Evolutionary conservation across 2,113 vertebrate genomes (phyloP).

Genomic region (Pachycephala philippinensis): DNA sequence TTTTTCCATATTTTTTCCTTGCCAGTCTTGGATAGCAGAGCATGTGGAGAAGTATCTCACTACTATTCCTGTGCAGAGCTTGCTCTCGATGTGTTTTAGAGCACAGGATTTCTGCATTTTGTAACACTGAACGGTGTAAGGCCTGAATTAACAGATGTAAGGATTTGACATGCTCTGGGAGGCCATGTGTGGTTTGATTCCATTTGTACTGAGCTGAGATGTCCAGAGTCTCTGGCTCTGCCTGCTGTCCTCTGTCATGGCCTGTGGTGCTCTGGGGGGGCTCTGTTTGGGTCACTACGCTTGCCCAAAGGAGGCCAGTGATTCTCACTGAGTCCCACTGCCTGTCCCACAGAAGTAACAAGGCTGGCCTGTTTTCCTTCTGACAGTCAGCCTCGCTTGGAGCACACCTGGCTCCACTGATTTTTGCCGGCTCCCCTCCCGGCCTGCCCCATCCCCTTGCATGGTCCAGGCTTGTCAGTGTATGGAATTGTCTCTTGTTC

Average conservation of each 20-base stretch:
- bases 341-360: not conserved
- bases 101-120: not conserved
- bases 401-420: not conserved
- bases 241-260: not conserved
- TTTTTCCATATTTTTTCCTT: not conserved
- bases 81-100: not conserved
- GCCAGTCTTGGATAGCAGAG: slow-evolving; percentile 7
- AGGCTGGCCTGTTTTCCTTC: not conserved
- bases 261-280: not conserved
- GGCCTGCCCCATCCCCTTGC: not conserved
- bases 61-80: not conserved
- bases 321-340: not conserved
- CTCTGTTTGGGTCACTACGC: not conserved
- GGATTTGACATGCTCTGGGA: not conserved
- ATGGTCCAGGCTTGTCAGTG: not conserved
- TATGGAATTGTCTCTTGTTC: not conserved
- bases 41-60: not conserved
- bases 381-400: not conserved
- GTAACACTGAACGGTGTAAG: not conserved
- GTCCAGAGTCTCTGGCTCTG: not conserved
- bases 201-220: not conserved
- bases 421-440: not conserved
- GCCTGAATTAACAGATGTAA: not conserved
- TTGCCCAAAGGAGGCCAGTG: not conserved
- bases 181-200: not conserved